Percentiles rank a stretch among this genome's conserved stretches.
Conservation (phyloP, 1,140 invertebrate species). For the Coptotermes formosanus region DNA sequence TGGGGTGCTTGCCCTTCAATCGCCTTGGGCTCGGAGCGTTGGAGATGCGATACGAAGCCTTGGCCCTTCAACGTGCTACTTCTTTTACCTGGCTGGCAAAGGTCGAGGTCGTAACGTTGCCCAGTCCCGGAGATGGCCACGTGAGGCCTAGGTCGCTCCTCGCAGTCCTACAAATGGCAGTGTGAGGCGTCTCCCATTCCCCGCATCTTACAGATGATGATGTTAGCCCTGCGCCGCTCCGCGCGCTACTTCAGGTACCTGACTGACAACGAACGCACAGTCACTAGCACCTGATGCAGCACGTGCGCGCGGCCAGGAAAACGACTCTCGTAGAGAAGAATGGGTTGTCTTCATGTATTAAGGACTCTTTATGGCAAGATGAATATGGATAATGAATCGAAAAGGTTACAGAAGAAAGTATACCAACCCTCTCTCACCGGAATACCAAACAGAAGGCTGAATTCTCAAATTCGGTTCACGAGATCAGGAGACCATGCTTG, state of each 20-base stretch:
- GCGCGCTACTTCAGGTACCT: conserved; percentile 98
- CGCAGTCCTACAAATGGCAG: not conserved
- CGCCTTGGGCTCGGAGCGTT: not conserved
- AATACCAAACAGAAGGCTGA: too few species aligned
- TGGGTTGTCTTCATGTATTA: too few species aligned
- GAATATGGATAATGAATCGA: too few species aligned
- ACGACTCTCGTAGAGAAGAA: not conserved
- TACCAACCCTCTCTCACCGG: too few species aligned
- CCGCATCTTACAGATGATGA: not conserved
- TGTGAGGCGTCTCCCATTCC: not conserved
- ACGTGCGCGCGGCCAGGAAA: conserved; percentile 55
- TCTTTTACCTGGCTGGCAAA: not conserved
- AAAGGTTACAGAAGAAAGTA: too few species aligned
- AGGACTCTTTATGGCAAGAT: not conserved
- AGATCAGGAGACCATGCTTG: too few species aligned
- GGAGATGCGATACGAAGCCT: not conserved
- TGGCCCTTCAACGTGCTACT: not conserved
- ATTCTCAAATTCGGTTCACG: too few species aligned
- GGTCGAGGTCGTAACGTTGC: not conserved
- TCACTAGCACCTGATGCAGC: conserved; percentile 70
- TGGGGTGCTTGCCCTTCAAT: conserved; percentile 45
- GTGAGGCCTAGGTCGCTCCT: not conserved
- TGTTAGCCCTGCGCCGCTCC: conserved; percentile 54
- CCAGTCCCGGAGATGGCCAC: not conserved
- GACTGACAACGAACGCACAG: conserved; percentile 68